Evolutionary conservation across 2,888 invertebrate species (phyloP).

Genomic region (Eucera pruinosa): DNA sequence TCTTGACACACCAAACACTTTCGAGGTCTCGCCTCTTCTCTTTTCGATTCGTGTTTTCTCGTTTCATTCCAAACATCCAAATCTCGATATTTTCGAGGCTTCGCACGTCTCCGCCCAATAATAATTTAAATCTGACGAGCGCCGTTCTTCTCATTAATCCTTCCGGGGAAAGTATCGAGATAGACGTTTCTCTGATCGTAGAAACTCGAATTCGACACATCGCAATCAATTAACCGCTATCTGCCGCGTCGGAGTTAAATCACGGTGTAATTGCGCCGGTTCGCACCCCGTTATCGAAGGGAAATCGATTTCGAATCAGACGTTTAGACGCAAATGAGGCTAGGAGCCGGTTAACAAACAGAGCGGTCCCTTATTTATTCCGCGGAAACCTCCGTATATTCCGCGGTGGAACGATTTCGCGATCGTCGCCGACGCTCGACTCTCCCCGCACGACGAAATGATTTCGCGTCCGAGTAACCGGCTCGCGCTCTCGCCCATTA

Average conservation of each 20-base stretch:
- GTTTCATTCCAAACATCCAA: too few relatives aligned
- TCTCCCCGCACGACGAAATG: slow-evolving; percentile 52
- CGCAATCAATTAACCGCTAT: slow-evolving; percentile 17
- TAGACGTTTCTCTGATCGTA: too few relatives aligned
- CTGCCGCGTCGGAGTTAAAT: slow-evolving; percentile 16
- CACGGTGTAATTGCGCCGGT: background rate
- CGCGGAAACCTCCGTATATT: slow-evolving; percentile 49
- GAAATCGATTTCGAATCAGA: slow-evolving; percentile 33
- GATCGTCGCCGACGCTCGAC: slow-evolving; percentile 43
- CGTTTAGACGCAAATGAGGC: slow-evolving; percentile 36
- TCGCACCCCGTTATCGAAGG: slow-evolving; percentile 11
- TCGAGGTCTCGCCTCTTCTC: too few relatives aligned
- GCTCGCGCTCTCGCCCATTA: slow-evolving; percentile 70
- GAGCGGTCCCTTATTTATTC: slow-evolving; percentile 55
- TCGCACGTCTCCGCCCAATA: too few relatives aligned
- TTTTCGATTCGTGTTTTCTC: too few relatives aligned
- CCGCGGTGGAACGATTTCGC: slow-evolving; percentile 37
- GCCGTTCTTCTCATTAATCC: too few relatives aligned
- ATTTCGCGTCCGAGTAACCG: slow-evolving; percentile 60
- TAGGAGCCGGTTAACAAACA: slow-evolving; percentile 31
- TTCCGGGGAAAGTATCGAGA: too few relatives aligned
- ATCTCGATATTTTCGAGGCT: too few relatives aligned
- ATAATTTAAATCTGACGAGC: too few relatives aligned
- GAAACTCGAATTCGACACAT: background rate
- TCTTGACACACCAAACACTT: too few relatives aligned